Evolutionary conservation across 1,140 invertebrate species (phyloP).

Genomic region (Doryteuthis pealeii): DNA sequence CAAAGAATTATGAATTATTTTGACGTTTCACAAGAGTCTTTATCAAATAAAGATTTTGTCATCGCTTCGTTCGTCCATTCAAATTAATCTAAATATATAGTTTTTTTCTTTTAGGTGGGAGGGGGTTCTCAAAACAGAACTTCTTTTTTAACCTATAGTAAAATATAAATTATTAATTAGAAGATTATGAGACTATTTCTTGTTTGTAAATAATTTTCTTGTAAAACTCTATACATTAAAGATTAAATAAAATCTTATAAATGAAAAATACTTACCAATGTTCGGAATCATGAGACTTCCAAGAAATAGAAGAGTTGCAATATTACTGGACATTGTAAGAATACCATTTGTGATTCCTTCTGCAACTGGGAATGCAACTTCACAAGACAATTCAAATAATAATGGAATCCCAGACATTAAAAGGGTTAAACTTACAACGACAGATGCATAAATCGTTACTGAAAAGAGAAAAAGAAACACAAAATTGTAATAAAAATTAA

Average conservation of each 20-base stretch:
- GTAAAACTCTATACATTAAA: no score
- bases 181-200: no score
- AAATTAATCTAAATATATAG: no score
- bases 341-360: constrained; percentile 63
- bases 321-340: constrained; percentile 61
- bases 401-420: constrained; percentile 50
- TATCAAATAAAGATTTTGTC: no score
- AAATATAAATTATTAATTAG: no score
- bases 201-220: no score
- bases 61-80: no score
- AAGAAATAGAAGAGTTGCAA: constrained; percentile 57
- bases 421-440: constrained; percentile 41
- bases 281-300: constrained; percentile 58
- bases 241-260: constrained; percentile 14
- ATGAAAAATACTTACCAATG: constrained; percentile 33
- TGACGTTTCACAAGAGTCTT: no score
- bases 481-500: neutral
- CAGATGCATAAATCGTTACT: constrained; percentile 21
- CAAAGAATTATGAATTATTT: no score
- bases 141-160: no score
- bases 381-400: constrained; percentile 63
- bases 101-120: no score
- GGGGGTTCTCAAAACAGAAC: neutral
- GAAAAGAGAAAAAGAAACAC: constrained; percentile 17
- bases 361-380: constrained; percentile 63